Conservation (phyloP, 2,888 invertebrate species). For the Pristionchus exspectatus region DNA sequence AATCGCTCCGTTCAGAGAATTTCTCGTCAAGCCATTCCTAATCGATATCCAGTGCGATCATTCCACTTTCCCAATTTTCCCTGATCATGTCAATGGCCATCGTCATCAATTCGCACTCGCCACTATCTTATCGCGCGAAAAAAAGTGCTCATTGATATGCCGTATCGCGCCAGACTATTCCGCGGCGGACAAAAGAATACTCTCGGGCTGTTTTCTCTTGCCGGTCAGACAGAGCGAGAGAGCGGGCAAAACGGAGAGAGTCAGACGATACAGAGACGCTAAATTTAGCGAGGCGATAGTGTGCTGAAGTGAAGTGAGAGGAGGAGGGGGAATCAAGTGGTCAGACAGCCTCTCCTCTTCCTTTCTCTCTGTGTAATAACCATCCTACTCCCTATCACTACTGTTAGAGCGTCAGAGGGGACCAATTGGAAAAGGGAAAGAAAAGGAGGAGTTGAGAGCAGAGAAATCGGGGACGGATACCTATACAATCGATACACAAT, state of each 20-base stretch:
- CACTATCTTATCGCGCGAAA: neutral
- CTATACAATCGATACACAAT: constrained; percentile 14
- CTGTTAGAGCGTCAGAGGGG: constrained; percentile 3
- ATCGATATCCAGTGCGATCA: too few relatives aligned
- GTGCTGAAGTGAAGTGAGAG: constrained; percentile 16
- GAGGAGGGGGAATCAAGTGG: neutral
- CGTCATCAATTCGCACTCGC: too few relatives aligned
- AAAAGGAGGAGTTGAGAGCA: neutral
- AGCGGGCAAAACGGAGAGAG: neutral
- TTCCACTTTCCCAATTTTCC: too few relatives aligned
- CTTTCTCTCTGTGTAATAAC: constrained; percentile 23
- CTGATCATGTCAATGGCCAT: too few relatives aligned
- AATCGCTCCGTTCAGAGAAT: too few relatives aligned
- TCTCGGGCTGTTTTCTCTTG: too few relatives aligned
- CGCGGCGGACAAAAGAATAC: too few relatives aligned
- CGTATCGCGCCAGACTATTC: neutral
- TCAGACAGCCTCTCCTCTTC: neutral
- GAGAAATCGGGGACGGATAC: neutral
- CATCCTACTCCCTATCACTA: constrained; percentile 45
- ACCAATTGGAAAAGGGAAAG: neutral
- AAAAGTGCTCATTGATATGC: neutral
- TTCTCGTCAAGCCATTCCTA: too few relatives aligned
- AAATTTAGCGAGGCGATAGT: neutral
- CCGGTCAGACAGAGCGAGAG: neutral
- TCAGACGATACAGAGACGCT: neutral